Base-by-base conservation (phyloP, 2,797 vertebrate species). In the Botia almorhae region DNA sequence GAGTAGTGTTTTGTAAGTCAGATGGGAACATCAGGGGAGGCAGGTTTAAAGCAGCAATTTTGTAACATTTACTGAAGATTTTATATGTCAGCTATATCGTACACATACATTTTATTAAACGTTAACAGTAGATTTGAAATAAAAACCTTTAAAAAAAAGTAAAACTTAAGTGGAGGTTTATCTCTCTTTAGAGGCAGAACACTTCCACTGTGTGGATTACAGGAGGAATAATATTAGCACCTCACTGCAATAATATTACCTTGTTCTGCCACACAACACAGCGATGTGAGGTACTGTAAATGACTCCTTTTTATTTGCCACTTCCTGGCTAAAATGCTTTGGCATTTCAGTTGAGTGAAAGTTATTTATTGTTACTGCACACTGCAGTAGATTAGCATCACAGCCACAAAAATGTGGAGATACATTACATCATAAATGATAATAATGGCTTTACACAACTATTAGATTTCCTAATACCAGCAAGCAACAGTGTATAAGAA, bases 331-430 rank as follows among this genome's bases (percentile, higher is more conserved):
- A 60, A n/a, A 78, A 78, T 69, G 53, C 14, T 69, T 69, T 7
- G 3, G 4, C 23, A 69, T 48, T 69, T 67, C 36, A n/a, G 17
- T n/a, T 16, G 8, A 58, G 19, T 58, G 19, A 58, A 58, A 61
- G 65, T 69, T 69, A 23, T 78, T 78, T 78, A 61, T 60, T 78
- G 65, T 78, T 78, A 48, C 17, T 58, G 67, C 2, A 0, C 61
- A 21, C 60, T 21, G 56, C 13, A 60, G 11, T 53, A 21, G 53
- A 11, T 69, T 78, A 33, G 39, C 53, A 60, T 69, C 6, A 6
- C 36, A 39, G 36, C 36, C 36, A 7, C 36, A 6, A 39, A 39
- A 39, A 39, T 39, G 68, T 78, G 46, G 39, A 11, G 33, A 39
- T 36, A 53, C 0, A 70, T 78, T 70, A 36, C 55, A 69, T 61